Evolutionary conservation across 2,888 invertebrate genomes (phyloP).

Genomic region (Acrobasis repandana): DNA sequence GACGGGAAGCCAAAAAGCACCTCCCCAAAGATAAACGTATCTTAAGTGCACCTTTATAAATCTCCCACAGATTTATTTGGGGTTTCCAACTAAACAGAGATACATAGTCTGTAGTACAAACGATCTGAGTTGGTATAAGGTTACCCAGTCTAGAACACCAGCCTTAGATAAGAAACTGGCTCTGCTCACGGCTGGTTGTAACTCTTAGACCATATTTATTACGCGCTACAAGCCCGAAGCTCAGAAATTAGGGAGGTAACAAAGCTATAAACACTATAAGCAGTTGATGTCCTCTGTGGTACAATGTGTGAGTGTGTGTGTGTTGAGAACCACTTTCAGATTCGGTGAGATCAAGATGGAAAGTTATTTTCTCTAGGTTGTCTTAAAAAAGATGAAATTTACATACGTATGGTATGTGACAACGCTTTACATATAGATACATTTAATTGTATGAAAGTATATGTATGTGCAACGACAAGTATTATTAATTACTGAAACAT

Average conservation of each 20-base stretch:
- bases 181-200: slow-evolving; percentile 62
- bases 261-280: not conserved
- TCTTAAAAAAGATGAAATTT: too few relatives aligned
- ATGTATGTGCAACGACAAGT: too few relatives aligned
- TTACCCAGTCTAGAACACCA: slow-evolving; percentile 61
- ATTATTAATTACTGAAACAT: too few relatives aligned
- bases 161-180: slow-evolving; percentile 69
- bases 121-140: slow-evolving; percentile 60
- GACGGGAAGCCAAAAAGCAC: not conserved
- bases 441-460: too few relatives aligned
- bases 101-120: slow-evolving; percentile 33
- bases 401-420: too few relatives aligned
- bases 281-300: too few relatives aligned
- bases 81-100: slow-evolving; percentile 16
- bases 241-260: slow-evolving; percentile 25
- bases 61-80: not conserved
- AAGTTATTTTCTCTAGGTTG: too few relatives aligned
- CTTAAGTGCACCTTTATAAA: not conserved
- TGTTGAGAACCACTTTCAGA: too few relatives aligned
- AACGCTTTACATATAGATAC: too few relatives aligned
- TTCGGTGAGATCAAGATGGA: too few relatives aligned
- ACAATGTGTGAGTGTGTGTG: too few relatives aligned
- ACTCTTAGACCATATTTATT: slow-evolving; percentile 75
- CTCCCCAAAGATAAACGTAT: not conserved
- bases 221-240: slow-evolving; percentile 72